These are phyloP conservation scores for Oostethus manadensis DNA, from an alignment of 2,113 vertebrate genomes.

Conservation along the genomic window DNA sequence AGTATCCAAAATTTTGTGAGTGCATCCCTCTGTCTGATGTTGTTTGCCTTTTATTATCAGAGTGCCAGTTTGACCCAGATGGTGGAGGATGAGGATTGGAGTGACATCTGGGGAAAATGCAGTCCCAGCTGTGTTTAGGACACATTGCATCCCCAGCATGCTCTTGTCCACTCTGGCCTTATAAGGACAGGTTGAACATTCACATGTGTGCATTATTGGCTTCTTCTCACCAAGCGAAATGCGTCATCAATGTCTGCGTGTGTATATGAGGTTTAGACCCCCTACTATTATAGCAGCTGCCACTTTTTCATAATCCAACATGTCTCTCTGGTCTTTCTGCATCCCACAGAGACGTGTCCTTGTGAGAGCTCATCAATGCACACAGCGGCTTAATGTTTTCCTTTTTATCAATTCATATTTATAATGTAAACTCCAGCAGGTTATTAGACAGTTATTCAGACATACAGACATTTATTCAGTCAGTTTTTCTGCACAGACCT, in stretches of 20 bases:
- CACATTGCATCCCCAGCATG: no score
- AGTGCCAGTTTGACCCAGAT: constrained; percentile 29
- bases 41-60: constrained; percentile 14
- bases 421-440: no score
- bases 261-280: constrained; percentile 19
- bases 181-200: constrained; percentile 5
- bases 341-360: constrained; percentile 10
- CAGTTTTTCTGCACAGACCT: no score
- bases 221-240: constrained; percentile 11
- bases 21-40: background rate
- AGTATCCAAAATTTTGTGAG: no score
- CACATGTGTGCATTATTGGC: constrained; percentile 11
- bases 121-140: background rate
- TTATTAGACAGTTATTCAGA: no score
- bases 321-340: background rate
- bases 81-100: constrained; percentile 2
- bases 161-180: constrained; percentile 7
- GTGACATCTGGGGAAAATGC: background rate
- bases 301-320: constrained; percentile 23
- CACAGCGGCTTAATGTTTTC: background rate
- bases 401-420: constrained; percentile 4
- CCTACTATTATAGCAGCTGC: constrained; percentile 46
- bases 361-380: constrained; percentile 8
- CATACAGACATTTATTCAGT: no score
- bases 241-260: background rate